Conservation (phyloP, 1,140 invertebrate genomes). For the Rhopalosiphum padi region DNA sequence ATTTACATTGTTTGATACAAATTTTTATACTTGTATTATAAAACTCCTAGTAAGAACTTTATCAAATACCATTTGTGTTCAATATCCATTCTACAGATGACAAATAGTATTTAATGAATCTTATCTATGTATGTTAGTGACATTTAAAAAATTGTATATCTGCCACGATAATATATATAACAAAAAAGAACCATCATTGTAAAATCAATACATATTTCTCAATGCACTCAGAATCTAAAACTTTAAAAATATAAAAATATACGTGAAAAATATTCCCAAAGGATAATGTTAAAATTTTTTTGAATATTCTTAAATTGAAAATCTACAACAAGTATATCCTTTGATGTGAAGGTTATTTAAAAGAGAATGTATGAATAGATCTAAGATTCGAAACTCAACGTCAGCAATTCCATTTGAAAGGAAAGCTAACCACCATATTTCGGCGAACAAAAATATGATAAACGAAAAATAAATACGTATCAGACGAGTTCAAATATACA, state of each 20-base stretch:
- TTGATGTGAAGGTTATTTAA: slow-evolving; percentile 24
- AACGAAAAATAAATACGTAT: slow-evolving; percentile 21
- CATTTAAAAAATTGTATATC: background rate
- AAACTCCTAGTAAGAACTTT: background rate
- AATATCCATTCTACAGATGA: background rate
- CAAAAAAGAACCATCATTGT: background rate
- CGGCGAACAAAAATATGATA: background rate
- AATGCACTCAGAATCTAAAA: background rate
- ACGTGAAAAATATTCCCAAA: background rate
- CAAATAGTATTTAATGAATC: background rate
- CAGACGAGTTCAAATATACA: background rate
- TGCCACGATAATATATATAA: background rate
- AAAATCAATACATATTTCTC: background rate
- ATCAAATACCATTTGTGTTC: background rate
- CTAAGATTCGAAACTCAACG: background rate
- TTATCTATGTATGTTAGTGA: background rate
- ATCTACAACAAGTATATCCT: background rate
- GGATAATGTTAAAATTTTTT: background rate
- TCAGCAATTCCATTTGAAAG: background rate
- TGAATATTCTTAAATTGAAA: background rate
- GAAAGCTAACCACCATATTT: background rate
- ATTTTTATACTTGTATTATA: background rate
- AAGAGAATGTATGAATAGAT: background rate
- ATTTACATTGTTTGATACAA: background rate
- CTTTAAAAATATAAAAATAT: background rate